Base-by-base conservation (phyloP, 2,113 vertebrate genomes). In the Paracanthobrama guichenoti region DNA sequence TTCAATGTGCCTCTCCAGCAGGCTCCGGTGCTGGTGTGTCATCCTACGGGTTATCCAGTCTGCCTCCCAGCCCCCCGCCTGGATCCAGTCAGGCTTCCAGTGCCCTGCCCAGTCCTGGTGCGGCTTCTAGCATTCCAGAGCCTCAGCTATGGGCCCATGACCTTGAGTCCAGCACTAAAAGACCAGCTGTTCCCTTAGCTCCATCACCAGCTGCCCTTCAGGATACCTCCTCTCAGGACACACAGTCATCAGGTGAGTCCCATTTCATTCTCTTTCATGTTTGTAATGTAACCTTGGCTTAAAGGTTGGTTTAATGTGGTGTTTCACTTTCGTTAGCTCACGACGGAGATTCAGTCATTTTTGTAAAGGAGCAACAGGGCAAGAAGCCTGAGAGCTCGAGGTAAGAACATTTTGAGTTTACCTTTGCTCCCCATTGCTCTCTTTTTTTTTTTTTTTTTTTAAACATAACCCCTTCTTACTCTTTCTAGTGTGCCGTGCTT, bases 311-410 rank as follows among this genome's bases (percentile, higher is more conserved):
- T 42, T 18, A 48, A 22, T 71, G 3, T 72, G 28, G 1, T 79
- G 2, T 82, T 6, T 28, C 8, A 85, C 84, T 90, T 91, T 59
- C 88, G 85, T n/a, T 84, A 92, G 93, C 86, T 90, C 87, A 93
- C 91, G 96, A 96, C 83, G 95, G 94, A 1, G 96, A 97, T 87
- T 98, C 97, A 6, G 95, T 97, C 85, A 97, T 98, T 92, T 94
- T 99, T 91, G 92, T 98, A 81, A 95, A 96, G 89, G 96, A 97
- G 35, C 93, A 97, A 91, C 96, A 96, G 87, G 91, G 94, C 87
- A 94, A 94, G 91, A 94, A 92, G 22, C 91, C 92, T 13, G 89
- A 95, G 26, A 73, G 55, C 80, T 93, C 94, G 6, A 97, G 96
- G 98, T 98, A 88, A 91, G 92, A 81, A 28, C 26, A 46, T 59